Base-by-base conservation (phyloP, 1,140 invertebrate species). In the Magallana gigas region DNA sequence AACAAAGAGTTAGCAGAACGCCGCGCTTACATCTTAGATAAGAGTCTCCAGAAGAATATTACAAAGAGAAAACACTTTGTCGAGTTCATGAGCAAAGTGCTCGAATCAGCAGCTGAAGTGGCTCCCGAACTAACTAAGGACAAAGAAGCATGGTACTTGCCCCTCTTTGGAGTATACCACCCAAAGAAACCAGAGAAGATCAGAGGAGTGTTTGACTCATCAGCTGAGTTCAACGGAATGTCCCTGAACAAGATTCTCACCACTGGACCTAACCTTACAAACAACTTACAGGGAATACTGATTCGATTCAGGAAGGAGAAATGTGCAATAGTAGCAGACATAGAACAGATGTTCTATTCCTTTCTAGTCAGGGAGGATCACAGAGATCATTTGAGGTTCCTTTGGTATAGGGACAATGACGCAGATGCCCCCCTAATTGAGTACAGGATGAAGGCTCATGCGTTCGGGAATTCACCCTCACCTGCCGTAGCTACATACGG, bases 211-310 rank as follows among this genome's bases (percentile, higher is more conserved):
- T 90, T 90, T 58, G 89, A 90, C 56, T 88, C 89, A 6, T 23
- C 23, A 23, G 23, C 23, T 23, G 23, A 23, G 23, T 23, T 23
- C 23, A 23, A 23, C 23, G 23, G 90, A 11, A 82, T 87, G n/a
- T 93, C 92, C 9, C 85, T 93, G 0, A 93, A 93, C 83, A 60
- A 88, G 12, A 57, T 85, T 3, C 71, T 92, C 14, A 57, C 89
- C 12, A 11, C 60, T 12, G 92, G 91, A 23, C 94, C 95, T 9
- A 92, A 92, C 85, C 60, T 95, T 0, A 94, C 95, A 90, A 92
- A 71, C 68, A 88, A 71, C 29, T 60, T 91, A 6, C 36, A 90
- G 36, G 89, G 87, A 8, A 85, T 91, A 12, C 82, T 92, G 3
- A 58, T 91, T 8, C 83, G 88, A 16, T 92, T 92, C 76, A 86